Base-by-base conservation (phyloP, 2,888 invertebrate genomes). In the Lithosia quadra region DNA sequence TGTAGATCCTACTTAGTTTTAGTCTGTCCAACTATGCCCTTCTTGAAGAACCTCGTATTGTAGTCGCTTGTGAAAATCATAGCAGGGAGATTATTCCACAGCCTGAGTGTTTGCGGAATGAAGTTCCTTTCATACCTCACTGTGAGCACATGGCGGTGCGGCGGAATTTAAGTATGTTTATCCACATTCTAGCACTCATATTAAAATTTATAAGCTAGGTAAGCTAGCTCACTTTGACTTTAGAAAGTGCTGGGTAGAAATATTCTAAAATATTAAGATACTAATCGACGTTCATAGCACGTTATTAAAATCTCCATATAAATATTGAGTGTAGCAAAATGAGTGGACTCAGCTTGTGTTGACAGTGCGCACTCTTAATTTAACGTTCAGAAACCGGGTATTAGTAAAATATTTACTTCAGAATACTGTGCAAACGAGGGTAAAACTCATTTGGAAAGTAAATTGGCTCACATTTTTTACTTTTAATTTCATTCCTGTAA, bases 381-480 rank as follows among this genome's bases (percentile, higher is more conserved):
- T 49, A 49, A n/a, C 49, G 49, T n/a, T 49, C n/a, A 49, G n/a
- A n/a, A 49, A 49, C 49, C n/a, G 49, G 49, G 43, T 15, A 15
- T 15, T 49, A 49, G 18, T 49, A 49, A 49, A 21, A 36, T 34
- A 36, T 36, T 36, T 36, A 60, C 59, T 60, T 60, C 36, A 9
- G 21, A 22, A 36, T n/a, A 49, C 49, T 49, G 49, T 49, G n/a
- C n/a, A 49, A 49, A 49, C 49, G 49, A 49, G 49, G n/a, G 3
- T 49, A n/a, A 49, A 49, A 60, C 59, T 60, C 36, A 60, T 60
- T 36, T 15, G 34, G 36, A 59, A 21, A 36, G 36, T 22, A 36
- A 60, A 36, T 60, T 22, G 1, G 11, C 22, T 34, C 59, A 59
- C 15, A 7, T 5, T 18, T 49, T 49, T 49, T 49, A n/a, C 8